Base-by-base conservation (phyloP, 1,140 invertebrate species). In the Periplaneta americana region DNA sequence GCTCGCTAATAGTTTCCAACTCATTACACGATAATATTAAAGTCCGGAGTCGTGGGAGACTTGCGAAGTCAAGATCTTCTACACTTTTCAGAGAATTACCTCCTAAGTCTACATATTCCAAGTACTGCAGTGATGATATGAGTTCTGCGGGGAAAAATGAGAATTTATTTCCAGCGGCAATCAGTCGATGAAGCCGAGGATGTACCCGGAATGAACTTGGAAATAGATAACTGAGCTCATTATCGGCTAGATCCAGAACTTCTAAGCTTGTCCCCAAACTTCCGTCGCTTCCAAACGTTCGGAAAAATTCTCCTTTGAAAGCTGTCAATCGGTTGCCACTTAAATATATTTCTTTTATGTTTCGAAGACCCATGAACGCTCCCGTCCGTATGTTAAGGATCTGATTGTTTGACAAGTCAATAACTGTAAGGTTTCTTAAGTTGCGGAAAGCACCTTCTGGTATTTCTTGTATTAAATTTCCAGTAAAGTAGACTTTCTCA, bases 181-280 rank as follows among this genome's bases (percentile, higher is more conserved):
- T 90, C 15, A 97, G 91, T 86, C 90, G 88, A 75, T 90, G 90
- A 31, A 97, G 85, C 35, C 94, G 89, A 0, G 94, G 93, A 87
- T 96, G 95, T 80, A 95, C 94, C 85, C 93, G 92, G 85, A 97
- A 97, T 8, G 95, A 95, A 0, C 95, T 94, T 6, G 94, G 94
- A 84, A 94, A 95, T 37, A 96, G 87, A 86, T 96, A 96, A 84
- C 91, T 93, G 35, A 96, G 88, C 83, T 94, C 92, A 88, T 96
- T 96, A 76, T 94, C 87, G 13, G 93, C 93, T 35, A 96, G 90
- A 85, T 96, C 93, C 33, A 96, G 87, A 79, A 92, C 89, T 88
- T 95, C 93, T 35, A 96, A 88, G 83, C 91, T 91, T 0, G 94
- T 79, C n/a, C 37, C 80, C 32, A 36, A n/a, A n/a, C 22, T 75